Base-by-base conservation (phyloP, 1,140 invertebrate genomes). In the Drosophila setifemur region DNA sequence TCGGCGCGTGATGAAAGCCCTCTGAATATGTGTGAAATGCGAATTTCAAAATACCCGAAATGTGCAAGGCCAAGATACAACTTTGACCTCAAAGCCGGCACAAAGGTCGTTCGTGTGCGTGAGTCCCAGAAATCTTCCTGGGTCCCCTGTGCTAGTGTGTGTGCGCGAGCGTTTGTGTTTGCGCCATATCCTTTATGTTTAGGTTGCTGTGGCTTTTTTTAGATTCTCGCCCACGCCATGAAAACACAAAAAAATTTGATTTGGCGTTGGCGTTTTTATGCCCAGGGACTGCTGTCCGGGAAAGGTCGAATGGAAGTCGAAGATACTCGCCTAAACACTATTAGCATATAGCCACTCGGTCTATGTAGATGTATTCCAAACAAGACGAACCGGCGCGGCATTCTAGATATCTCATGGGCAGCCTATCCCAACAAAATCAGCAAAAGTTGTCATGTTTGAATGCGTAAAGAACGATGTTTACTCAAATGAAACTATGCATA, bases 281-380 rank as follows among this genome's bases (percentile, higher is more conserved):
- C 28, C 50, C 50, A 11, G 28, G 28, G 12, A 35, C 40, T 52
- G 33, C 21, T 39, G 58, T 49, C 54, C 12, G 31, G n/a, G 18
- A 58, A 85, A 85, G 81, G 79, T 85, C 79, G 60, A 60, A 72
- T 85, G 64, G 54, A 83, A 85, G 78, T 83, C 78, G 77, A 21
- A 31, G 39, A 44, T 58, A 71, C n/a, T n/a, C n/a, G n/a, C n/a
- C n/a, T 78, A 85, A 73, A 85, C 70, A 85, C 77, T 67, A 66
- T 28, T 64, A 7, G 1, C 29, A 39, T 48, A 47, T 64, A 49
- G 26, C 25, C 57, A 25, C 14, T 61, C 31, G 19, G 23, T 18
- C 4, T 12, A 9, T 19, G 35, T 12, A 18, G 2, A 23, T 2
- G 21, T 23, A 16, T 44, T 25, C 12, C 42, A 64, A 63, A 18